A percentile compares a stretch with the other conserved stretches of the same genome.
Evolutionary conservation across 2,113 vertebrate species (phyloP).

Genomic region (Sander lucioperca): DNA sequence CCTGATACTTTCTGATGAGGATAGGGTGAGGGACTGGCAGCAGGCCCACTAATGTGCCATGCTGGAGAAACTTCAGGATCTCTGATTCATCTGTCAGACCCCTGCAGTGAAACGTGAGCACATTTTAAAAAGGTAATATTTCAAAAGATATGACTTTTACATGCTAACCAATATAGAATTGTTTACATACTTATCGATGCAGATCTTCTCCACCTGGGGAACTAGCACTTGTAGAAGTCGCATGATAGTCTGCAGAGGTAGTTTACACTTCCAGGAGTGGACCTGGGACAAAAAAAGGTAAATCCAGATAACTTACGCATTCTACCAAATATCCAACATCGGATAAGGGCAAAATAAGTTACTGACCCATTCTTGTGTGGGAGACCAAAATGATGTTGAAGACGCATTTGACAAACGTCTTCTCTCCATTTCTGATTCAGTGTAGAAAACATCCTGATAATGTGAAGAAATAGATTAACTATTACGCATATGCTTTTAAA

Average conservation of each 20-base stretch:
- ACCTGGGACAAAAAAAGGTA: constrained; percentile 80
- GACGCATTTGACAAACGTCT: constrained; percentile 88
- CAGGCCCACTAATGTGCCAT: constrained; percentile 96
- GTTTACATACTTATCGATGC: constrained; percentile 94
- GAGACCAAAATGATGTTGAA: constrained; percentile 88
- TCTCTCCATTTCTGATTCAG: constrained; percentile 87
- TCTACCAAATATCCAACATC: background rate
- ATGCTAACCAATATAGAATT: background rate
- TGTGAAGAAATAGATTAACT: background rate
- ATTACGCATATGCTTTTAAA: background rate
- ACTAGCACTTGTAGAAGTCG: constrained; percentile 96
- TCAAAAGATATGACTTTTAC: background rate
- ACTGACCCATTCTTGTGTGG: constrained; percentile 95
- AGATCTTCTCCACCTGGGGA: constrained; percentile 99
- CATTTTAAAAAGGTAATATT: background rate
- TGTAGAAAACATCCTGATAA: constrained; percentile 89
- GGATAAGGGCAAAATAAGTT: background rate
- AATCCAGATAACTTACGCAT: background rate
- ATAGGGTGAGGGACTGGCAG: constrained; percentile 98
- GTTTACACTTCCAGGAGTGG: constrained; percentile 96
- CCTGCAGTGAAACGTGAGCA: constrained; percentile 74
- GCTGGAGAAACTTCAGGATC: constrained; percentile 97
- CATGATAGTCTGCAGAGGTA: constrained; percentile 99
- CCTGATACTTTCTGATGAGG: constrained; percentile 99
- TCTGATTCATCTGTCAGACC: constrained; percentile 97